These are phyloP conservation scores for Trypoxylus dichotomus DNA, from an alignment of 1,140 invertebrate species.

Conservation along the genomic window DNA sequence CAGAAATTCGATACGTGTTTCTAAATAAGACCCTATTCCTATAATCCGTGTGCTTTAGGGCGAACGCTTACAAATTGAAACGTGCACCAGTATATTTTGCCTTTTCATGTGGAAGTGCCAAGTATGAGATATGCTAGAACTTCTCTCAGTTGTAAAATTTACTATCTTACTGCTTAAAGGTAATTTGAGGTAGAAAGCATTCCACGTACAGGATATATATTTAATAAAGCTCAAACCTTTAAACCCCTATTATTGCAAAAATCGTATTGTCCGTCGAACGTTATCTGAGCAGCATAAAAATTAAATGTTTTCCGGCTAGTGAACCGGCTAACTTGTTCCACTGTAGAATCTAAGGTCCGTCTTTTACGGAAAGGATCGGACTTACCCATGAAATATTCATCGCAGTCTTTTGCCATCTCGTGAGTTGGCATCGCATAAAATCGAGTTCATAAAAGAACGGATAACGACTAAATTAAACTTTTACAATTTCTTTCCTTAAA, in stretches of 20 bases:
- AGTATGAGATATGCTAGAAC: too few species aligned
- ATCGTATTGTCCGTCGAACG: neutral
- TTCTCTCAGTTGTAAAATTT: too few species aligned
- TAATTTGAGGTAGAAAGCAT: too few species aligned
- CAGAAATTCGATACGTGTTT: too few species aligned
- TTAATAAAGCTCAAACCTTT: neutral
- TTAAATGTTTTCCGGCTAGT: slow-evolving; percentile 10
- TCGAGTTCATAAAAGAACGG: neutral
- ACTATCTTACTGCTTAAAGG: too few species aligned
- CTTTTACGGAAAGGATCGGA: neutral
- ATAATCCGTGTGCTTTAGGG: too few species aligned
- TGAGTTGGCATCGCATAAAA: slow-evolving; percentile 17
- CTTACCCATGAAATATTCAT: slow-evolving; percentile 17
- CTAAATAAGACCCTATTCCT: too few species aligned
- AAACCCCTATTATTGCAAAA: neutral
- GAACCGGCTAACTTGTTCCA: neutral
- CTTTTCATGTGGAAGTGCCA: too few species aligned
- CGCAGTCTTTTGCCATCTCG: neutral
- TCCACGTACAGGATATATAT: too few species aligned
- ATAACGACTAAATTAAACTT: slow-evolving; percentile 25
- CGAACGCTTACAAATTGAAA: too few species aligned
- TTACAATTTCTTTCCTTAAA: slow-evolving; percentile 21
- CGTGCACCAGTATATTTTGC: too few species aligned
- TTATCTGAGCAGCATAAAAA: neutral
- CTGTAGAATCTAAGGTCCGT: neutral